These are phyloP conservation scores for Lagocephalus sceleratus DNA, from an alignment of 2,797 vertebrate genomes.

Conservation along the genomic window DNA sequence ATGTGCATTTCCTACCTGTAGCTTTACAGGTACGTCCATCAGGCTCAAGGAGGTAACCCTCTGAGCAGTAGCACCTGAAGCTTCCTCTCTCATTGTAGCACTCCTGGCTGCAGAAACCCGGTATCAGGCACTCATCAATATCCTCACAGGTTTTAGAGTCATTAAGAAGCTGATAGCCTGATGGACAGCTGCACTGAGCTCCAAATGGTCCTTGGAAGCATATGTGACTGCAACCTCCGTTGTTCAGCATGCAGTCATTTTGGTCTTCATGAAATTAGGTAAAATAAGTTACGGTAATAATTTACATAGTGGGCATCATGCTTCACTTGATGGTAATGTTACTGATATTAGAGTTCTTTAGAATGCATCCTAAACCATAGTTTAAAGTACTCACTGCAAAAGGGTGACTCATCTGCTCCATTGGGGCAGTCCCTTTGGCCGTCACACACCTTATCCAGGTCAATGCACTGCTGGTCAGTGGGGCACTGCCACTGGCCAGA, in stretches of 20 bases:
- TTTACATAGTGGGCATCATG: neutral
- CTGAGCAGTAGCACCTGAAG: constrained; percentile 74
- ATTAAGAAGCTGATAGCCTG: constrained; percentile 73
- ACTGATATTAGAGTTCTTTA: neutral
- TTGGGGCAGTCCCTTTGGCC: constrained; percentile 86
- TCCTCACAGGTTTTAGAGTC: constrained; percentile 77
- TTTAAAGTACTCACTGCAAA: constrained; percentile 88
- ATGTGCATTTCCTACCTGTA: constrained; percentile 37
- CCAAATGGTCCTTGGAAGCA: constrained; percentile 76
- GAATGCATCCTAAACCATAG: neutral
- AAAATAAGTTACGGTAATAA: constrained; percentile 2
- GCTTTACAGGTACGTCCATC: constrained; percentile 74
- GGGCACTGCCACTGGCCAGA: constrained; percentile 88
- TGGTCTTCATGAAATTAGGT: constrained; percentile 53
- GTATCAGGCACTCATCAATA: constrained; percentile 75
- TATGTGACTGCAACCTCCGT: constrained; percentile 71
- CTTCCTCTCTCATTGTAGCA: constrained; percentile 75
- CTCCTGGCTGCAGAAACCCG: constrained; percentile 75
- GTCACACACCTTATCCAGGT: constrained; percentile 84
- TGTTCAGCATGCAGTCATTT: constrained; percentile 72
- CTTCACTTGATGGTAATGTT: neutral
- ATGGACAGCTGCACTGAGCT: constrained; percentile 69
- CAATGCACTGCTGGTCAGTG: constrained; percentile 83
- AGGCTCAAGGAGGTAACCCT: constrained; percentile 71
- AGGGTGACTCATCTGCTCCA: constrained; percentile 92